Evolutionary conservation across 1,140 invertebrate species (phyloP).

Genomic region (Sminthurinus signatus): DNA sequence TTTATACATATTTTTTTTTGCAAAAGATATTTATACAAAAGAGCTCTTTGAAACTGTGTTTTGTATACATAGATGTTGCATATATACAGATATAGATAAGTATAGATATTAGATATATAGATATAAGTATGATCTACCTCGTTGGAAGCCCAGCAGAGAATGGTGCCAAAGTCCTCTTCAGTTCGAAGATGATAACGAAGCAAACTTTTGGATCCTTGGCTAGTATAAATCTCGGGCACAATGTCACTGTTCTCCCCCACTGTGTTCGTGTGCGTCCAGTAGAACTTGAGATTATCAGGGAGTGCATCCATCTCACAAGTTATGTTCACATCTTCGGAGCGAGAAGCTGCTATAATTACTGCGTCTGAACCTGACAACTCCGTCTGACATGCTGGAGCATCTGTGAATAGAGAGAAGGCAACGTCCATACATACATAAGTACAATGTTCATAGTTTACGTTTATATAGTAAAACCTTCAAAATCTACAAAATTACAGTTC

Average conservation of each 20-base stretch:
- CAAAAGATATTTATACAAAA: too few relatives aligned
- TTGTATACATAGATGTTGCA: too few relatives aligned
- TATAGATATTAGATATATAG: too few relatives aligned
- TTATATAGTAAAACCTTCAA: too few relatives aligned
- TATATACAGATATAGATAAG: too few relatives aligned
- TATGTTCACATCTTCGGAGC: slow-evolving; percentile 45
- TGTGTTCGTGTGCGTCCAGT: slow-evolving; percentile 45
- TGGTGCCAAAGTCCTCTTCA: slow-evolving; percentile 45
- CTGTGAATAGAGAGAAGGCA: too few relatives aligned
- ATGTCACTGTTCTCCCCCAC: slow-evolving; percentile 39
- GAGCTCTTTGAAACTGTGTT: not conserved
- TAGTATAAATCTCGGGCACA: slow-evolving; percentile 39
- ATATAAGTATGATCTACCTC: too few relatives aligned
- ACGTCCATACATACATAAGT: too few relatives aligned
- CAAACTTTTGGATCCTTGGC: slow-evolving; percentile 42
- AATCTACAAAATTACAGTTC: too few relatives aligned
- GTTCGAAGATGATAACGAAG: slow-evolving; percentile 43
- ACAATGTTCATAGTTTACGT: too few relatives aligned
- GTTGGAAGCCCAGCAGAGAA: slow-evolving; percentile 46
- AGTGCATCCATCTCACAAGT: slow-evolving; percentile 47
- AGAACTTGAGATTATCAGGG: slow-evolving; percentile 44
- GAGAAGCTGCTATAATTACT: slow-evolving; percentile 42
- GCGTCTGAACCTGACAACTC: slow-evolving; percentile 43
- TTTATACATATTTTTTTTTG: too few relatives aligned
- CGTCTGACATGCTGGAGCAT: slow-evolving; percentile 46